Evolutionary conservation across 2,797 vertebrate species (phyloP).

Genomic region (Pygocentrus nattereri): DNA sequence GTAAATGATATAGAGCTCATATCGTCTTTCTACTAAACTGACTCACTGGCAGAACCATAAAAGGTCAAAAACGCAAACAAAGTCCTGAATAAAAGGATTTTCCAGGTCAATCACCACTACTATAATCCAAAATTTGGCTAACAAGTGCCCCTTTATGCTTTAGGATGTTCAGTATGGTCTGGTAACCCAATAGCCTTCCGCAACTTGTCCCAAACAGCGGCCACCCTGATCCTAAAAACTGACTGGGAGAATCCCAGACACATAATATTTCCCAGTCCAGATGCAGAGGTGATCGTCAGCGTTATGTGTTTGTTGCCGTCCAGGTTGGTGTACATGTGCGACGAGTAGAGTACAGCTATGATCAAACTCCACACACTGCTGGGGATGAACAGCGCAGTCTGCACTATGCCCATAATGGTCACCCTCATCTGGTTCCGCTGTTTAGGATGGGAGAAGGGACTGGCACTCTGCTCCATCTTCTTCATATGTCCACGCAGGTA

Average conservation of each 20-base stretch:
- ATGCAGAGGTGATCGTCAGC: slow-evolving; percentile 1
- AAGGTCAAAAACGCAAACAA: no score
- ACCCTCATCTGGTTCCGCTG: slow-evolving; percentile 13
- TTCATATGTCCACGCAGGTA: slow-evolving; percentile 31
- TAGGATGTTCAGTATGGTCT: neutral
- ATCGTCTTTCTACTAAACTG: no score
- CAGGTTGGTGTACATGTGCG: neutral
- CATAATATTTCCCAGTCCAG: neutral
- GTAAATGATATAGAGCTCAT: no score
- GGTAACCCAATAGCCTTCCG: no score
- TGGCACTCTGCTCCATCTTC: neutral
- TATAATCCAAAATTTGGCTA: neutral
- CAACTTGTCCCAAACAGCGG: neutral
- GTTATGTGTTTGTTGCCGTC: slow-evolving; percentile 17
- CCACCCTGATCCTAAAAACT: slow-evolving; percentile 4
- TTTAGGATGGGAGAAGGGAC: slow-evolving; percentile 2
- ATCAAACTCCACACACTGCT: slow-evolving; percentile 2
- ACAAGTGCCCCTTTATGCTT: neutral
- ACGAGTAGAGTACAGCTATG: neutral
- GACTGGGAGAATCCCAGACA: neutral
- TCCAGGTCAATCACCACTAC: neutral
- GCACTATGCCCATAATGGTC: slow-evolving; percentile 11
- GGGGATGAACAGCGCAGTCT: slow-evolving; percentile 1
- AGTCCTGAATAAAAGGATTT: no score
- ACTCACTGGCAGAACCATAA: neutral